These are phyloP conservation scores for Phalacrocorax brasilianus DNA, from an alignment of 2,113 vertebrate species.

Conservation along the genomic window DNA sequence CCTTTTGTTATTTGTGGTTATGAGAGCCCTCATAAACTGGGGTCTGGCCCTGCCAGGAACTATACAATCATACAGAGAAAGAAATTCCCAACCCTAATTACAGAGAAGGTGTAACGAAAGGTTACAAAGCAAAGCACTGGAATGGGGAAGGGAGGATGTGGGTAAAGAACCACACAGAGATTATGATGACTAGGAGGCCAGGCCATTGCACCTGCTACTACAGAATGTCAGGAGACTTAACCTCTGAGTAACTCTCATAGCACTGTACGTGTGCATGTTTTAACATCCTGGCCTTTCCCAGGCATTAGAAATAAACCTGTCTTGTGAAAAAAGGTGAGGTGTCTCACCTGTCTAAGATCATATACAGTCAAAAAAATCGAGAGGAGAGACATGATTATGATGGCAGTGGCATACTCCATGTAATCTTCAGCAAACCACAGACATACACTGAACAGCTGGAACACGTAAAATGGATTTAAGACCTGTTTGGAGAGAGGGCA, in stretches of 20 bases:
- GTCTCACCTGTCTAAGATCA: conserved; percentile 78
- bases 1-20: not conserved
- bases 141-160: conserved; percentile 38
- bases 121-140: not conserved
- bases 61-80: not conserved
- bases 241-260: not conserved
- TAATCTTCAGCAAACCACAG: conserved; percentile 83
- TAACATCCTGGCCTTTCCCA: not conserved
- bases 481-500: conserved; percentile 69
- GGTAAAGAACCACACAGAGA: not conserved
- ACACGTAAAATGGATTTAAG: conserved; percentile 82
- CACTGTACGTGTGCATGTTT: not conserved
- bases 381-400: conserved; percentile 79
- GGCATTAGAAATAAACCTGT: not conserved
- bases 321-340: not conserved
- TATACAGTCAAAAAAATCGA: conserved; percentile 77
- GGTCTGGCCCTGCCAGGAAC: not conserved
- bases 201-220: not conserved
- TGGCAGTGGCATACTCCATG: conserved; percentile 76
- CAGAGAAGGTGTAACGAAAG: not conserved
- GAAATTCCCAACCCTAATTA: not conserved
- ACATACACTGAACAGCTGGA: conserved; percentile 82
- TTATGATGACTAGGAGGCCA: not conserved
- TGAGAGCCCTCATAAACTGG: not conserved
- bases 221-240: not conserved